A percentile compares a stretch with the other conserved stretches of the same genome.
These are phyloP conservation scores for Lagenorhynchus albirostris DNA, from an alignment of 2,113 vertebrate genomes.

Conservation along the genomic window DNA sequence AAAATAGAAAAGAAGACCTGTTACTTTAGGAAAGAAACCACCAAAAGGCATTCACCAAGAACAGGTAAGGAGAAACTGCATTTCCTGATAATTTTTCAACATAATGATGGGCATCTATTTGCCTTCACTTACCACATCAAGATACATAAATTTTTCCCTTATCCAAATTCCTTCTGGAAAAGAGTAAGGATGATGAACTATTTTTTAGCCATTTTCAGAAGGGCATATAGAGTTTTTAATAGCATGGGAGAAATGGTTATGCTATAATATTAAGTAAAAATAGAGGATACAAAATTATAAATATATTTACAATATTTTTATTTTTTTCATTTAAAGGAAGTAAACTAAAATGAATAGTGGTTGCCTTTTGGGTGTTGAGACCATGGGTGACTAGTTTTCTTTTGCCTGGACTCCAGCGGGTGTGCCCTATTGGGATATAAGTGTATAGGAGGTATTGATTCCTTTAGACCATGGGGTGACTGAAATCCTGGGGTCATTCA, in stretches of 20 bases:
- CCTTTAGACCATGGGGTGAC: neutral
- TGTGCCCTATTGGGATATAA: neutral
- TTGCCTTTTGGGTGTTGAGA: neutral
- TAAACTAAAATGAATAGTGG: neutral
- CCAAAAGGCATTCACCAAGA: neutral
- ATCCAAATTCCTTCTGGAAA: neutral
- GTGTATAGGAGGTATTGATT: neutral
- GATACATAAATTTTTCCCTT: neutral
- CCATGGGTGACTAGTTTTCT: neutral
- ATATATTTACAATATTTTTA: neutral
- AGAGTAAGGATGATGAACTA: constrained; percentile 26
- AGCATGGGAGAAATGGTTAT: neutral
- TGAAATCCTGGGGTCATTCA: neutral
- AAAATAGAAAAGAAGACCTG: neutral
- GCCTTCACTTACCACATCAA: neutral
- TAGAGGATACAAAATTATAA: neutral
- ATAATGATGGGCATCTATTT: neutral
- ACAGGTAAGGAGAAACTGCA: constrained; percentile 37
- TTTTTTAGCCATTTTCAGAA: neutral
- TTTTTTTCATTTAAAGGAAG: constrained; percentile 20
- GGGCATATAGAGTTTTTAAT: neutral
- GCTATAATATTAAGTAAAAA: constrained; percentile 2
- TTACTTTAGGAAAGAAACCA: constrained; percentile 2
- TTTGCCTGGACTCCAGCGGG: neutral
- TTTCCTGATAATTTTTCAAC: neutral